Evolutionary conservation across 23 tunicate genomes (phyloP), one percentile per base, ranked within the genome.

Genomic region (Botrylloides violaceus): DNA sequence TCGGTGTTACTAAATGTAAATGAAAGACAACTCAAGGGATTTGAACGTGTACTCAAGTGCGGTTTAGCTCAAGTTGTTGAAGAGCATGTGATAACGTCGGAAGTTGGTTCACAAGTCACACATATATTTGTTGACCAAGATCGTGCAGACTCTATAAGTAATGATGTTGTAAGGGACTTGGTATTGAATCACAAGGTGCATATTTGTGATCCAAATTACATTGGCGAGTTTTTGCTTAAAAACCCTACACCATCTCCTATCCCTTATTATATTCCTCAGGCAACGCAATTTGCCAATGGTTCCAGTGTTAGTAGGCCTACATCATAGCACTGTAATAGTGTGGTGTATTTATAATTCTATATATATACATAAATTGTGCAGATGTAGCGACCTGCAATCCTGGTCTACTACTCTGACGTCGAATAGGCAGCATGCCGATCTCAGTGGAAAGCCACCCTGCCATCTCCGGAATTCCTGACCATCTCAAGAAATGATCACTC

Each of bases 101-200:
- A 71, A 22, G 47, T 37, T 4, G 43, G 74, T 20, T 71, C 30
- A n/a, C 70, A 66, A 55, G 58, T 85, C 65, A 85, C 94, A 15
- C 94, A 85, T 34, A 80, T 80, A 18, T 73, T 85, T 28, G 60
- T 85, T 48, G 94, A 85, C 32, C 85, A 71, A 34, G 64, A 58
- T 21, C 49, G 71, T 20, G 64, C 61, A 65, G 75, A 85, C 27
- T 72, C 65, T 63, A 36, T 84, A 5, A 34, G 65, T 12, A 2
- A 20, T 18, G 36, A 33, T 2, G 70, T 66, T 22, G 36, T 85
- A 29, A 71, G 43, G 64, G 34, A 35, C 9, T 37, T 68, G 19
- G 29, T 68, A 36, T 1, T 32, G 26, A 68, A 28, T 19, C 33
- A 31, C 3, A 33, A 34, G 2, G 58, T 68, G 1, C 74, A 68